A percentile compares a stretch with the other conserved stretches of the same genome.
Conservation (phyloP, 2,797 vertebrate species). For the Pipistrellus kuhlii region DNA sequence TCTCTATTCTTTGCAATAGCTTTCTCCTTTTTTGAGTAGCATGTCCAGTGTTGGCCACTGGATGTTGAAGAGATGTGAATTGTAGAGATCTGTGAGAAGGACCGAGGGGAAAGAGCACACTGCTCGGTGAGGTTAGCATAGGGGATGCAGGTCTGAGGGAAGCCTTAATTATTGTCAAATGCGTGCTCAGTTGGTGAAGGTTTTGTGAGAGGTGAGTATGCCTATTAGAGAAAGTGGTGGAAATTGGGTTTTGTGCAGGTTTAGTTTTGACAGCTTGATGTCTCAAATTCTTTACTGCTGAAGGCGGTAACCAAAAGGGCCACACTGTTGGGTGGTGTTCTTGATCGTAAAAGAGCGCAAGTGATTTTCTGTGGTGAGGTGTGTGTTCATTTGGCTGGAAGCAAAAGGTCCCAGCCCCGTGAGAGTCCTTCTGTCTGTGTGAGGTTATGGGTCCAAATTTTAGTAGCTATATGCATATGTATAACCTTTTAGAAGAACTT, state of each 20-base stretch:
- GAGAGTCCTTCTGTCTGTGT: background rate
- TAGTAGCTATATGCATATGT: background rate
- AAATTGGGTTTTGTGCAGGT: background rate
- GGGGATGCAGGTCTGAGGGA: background rate
- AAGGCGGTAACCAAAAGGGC: background rate
- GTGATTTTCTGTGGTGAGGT: background rate
- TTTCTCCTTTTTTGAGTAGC: background rate
- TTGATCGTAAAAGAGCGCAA: background rate
- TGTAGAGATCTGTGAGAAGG: background rate
- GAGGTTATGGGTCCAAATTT: background rate
- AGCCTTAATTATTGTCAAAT: background rate
- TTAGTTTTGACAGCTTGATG: background rate
- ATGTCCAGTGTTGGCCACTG: background rate
- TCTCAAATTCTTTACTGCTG: background rate
- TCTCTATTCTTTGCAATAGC: background rate
- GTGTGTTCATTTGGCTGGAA: background rate
- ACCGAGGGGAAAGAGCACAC: background rate
- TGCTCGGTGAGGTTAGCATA: rapidly evolving
- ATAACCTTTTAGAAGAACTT: background rate
- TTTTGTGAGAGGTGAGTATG: background rate
- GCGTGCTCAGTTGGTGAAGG: rapidly evolving
- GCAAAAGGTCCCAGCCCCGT: background rate
- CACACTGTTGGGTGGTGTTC: background rate
- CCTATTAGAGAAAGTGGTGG: background rate
- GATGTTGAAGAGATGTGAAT: background rate